Evolutionary conservation across 2,888 invertebrate genomes (phyloP), one percentile per base, ranked within the genome.

Genomic region (Disparrhopalites patrizii): DNA sequence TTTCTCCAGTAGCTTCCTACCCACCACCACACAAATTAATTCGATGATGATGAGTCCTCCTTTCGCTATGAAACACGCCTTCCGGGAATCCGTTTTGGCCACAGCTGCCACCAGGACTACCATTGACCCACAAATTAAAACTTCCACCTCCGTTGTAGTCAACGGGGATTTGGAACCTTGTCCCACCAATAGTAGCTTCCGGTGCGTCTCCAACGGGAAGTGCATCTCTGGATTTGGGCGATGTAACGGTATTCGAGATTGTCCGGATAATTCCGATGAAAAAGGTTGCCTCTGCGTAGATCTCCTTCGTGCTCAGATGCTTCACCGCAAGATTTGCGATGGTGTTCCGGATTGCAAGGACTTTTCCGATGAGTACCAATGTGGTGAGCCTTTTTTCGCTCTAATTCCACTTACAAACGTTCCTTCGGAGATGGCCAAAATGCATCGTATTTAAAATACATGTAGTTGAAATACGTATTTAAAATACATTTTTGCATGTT

Each of bases 331-430:
- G 79, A 86, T 90, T 57, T 90, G 90, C 77, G 90, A 90, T 76
- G 90, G 90, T 1, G 82, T 87, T 28, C 85, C 88, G 1, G 90
- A 90, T 76, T 90, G 90, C 76, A 87, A 87, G 85, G 90, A 90
- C 77, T 88, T 85, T 77, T 86, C 88, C 0, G 90, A 90, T 78
- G 90, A 90, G 79, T 85, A 85, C 75, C 82, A 85, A 72, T 89
- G 90, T 78, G 88, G 89, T 88, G 82, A 79, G 79, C 69, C 63
- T 56, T 36, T 40, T 18, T 18, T 62, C 23, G 30, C 54, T 18
- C 36, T 43, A 36, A 36, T 10, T 10, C 7, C 7, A 36, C 36
- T 10, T 10, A 10, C 27, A 52, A 18, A 23, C 20, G 18, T 20
- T 36, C 20, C 15, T 57, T 57, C 25, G 20, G n/a, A 28, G n/a